Conservation (phyloP, 2,797 vertebrate genomes). For the Borostomias antarcticus region DNA sequence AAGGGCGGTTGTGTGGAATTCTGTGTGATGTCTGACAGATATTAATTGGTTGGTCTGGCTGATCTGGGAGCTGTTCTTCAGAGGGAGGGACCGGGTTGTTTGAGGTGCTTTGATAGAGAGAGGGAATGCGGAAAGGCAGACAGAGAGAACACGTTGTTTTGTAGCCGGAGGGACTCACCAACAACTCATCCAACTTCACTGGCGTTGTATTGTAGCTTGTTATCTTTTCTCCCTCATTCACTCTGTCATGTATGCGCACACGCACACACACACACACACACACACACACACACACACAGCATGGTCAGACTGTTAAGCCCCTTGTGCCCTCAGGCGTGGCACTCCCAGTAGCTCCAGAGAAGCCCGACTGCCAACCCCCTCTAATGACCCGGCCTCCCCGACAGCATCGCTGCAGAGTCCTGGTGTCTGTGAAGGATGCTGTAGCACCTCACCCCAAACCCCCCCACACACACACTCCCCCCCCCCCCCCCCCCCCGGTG, state of each 20-base stretch:
- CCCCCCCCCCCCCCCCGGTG: background rate
- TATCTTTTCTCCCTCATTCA: too few relatives aligned
- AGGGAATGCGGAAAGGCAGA: background rate
- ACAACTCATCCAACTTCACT: too few relatives aligned
- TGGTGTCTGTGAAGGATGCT: too few relatives aligned
- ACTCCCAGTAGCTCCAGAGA: background rate
- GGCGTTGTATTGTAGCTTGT: too few relatives aligned
- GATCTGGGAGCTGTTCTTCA: background rate
- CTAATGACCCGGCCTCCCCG: background rate
- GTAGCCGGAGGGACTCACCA: too few relatives aligned
- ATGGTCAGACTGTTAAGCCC: background rate
- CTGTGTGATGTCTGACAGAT: constrained; percentile 21
- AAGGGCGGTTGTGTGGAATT: constrained; percentile 36
- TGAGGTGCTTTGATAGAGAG: background rate
- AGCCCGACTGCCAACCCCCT: background rate
- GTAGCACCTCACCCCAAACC: too few relatives aligned
- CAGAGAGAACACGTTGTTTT: background rate
- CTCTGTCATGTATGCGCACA: background rate
- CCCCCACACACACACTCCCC: background rate
- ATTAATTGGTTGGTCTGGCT: constrained; percentile 4
- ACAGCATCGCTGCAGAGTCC: too few relatives aligned
- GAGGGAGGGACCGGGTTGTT: too few relatives aligned
- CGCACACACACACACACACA: background rate
- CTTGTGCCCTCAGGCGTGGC: background rate
- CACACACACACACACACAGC: constrained; percentile 1